These are phyloP conservation scores for Adela reaumurella DNA, from an alignment of 2,888 invertebrate species.

Conservation along the genomic window DNA sequence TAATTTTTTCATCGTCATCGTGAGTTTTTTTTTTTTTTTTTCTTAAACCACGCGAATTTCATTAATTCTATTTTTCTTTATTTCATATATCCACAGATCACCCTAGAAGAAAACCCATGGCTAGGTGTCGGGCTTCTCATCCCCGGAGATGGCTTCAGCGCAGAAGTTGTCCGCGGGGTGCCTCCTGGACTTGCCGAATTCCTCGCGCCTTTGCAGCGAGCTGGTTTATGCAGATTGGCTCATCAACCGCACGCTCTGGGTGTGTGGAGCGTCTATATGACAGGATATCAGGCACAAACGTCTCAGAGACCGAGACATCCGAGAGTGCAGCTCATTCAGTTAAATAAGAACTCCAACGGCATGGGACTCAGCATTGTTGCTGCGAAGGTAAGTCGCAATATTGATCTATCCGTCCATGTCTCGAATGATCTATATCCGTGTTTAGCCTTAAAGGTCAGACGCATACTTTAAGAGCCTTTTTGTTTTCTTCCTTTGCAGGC, in stretches of 20 bases:
- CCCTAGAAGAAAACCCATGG: conserved; percentile 88
- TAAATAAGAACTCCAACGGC: conserved; percentile 92
- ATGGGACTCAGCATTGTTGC: conserved; percentile 99
- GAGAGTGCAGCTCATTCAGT: conserved; percentile 78
- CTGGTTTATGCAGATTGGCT: conserved; percentile 85
- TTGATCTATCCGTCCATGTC: no score
- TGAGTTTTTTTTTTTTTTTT: no score
- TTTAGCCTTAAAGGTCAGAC: no score
- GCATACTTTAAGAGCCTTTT: no score
- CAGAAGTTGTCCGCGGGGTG: conserved; percentile 91
- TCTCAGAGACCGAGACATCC: conserved; percentile 62
- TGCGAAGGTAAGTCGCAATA: conserved; percentile 82
- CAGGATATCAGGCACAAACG: conserved; percentile 59
- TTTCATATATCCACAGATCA: conserved; percentile 46
- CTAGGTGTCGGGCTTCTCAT: conserved; percentile 87
- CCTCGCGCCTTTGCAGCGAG: conserved; percentile 75
- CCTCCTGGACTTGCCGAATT: conserved; percentile 91
- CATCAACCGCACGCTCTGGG: conserved; percentile 89
- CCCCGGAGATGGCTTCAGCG: conserved; percentile 97
- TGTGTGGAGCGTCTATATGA: conserved; percentile 95
- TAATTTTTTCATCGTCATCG: no score
- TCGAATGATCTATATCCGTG: no score
- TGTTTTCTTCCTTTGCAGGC: no score
- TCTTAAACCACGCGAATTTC: no score
- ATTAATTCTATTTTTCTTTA: no score